Base-by-base conservation (phyloP, 2,113 vertebrate species). In the Rhizomys pruinosus region DNA sequence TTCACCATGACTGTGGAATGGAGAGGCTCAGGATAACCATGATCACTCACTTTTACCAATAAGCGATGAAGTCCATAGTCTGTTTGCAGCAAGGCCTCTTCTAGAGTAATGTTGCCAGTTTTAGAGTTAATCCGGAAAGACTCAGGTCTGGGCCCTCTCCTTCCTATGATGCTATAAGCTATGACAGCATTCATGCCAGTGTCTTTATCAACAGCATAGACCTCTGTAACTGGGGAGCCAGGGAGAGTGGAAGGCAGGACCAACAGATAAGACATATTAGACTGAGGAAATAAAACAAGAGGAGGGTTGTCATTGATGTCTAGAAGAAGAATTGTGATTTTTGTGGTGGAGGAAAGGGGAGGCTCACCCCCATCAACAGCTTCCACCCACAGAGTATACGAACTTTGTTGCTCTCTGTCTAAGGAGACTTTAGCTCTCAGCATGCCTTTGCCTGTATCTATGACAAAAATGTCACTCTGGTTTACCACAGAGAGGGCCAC, bases 121-220 rank as follows among this genome's bases (percentile, higher is more conserved):
- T 99, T 98, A 5, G 99, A 98, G 97, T 99, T 99, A 74, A 99
- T 99, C 81, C 98, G 98, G 93, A 99, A 99, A 0, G 99, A 99
- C n/a, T 99, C 99, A 0, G 98, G 98, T 63, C 99, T 98, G 1
- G 99, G 99, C 1, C 99, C 99, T 97, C 99, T 99, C 97, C 99
- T 98, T 79, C 99, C 99, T 97, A 99, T 99, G 96, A 99, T 99
- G 96, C 99, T 99, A 89, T 99, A 99, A 47, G 99, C 99, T 71
- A 99, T 99, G 61, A 99, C 99, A 23, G 99, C 99, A 34, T 99
- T 99, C 99, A 99, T 99, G 73, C 99, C 99, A 0, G 99, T 99
- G 96, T 99, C 99, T 96, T 99, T 99, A 97, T 99, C 99, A 12
- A 99, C 99, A 44, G 99, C 99, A 69, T 99, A 99, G 15, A 99